A percentile compares a stretch with the other conserved stretches of the same genome.
Conservation (phyloP, 2,113 vertebrate genomes). For the Paramisgurnus dabryanus region DNA sequence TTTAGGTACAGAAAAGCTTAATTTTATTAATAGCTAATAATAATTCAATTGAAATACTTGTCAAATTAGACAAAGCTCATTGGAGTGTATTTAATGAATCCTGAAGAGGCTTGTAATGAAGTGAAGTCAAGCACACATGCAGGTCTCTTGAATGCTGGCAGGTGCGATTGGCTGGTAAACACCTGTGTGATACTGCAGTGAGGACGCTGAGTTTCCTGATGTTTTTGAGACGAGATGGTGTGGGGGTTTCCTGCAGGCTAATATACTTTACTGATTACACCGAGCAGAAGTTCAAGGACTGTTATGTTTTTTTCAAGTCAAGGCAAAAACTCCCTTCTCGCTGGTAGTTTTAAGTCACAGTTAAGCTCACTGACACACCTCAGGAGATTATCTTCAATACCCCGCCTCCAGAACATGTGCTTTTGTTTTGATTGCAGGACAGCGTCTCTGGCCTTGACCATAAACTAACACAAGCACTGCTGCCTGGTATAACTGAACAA, state of each 20-base stretch:
- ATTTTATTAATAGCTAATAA: neutral
- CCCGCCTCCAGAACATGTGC: neutral
- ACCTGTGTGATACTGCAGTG: neutral
- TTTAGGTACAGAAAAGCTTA: too few species aligned
- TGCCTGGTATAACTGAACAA: neutral
- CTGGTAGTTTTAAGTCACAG: neutral
- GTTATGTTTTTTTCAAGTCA: neutral
- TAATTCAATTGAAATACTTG: neutral
- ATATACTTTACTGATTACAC: neutral
- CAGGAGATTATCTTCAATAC: neutral
- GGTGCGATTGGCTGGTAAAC: neutral
- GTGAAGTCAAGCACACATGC: neutral
- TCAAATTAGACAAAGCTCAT: neutral
- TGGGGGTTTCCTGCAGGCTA: neutral
- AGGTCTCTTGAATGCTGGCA: neutral
- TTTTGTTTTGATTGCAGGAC: neutral
- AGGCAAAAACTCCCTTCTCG: neutral
- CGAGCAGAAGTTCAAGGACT: neutral
- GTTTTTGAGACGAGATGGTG: slow-evolving; percentile 1
- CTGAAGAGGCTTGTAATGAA: neutral
- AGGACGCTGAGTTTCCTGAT: slow-evolving; percentile 14
- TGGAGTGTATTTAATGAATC: neutral
- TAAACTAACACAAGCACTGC: neutral
- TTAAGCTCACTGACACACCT: neutral
- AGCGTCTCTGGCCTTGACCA: neutral